These are phyloP conservation scores for Bicyclus anynana DNA, from an alignment of 1,140 invertebrate species.

Conservation along the genomic window DNA sequence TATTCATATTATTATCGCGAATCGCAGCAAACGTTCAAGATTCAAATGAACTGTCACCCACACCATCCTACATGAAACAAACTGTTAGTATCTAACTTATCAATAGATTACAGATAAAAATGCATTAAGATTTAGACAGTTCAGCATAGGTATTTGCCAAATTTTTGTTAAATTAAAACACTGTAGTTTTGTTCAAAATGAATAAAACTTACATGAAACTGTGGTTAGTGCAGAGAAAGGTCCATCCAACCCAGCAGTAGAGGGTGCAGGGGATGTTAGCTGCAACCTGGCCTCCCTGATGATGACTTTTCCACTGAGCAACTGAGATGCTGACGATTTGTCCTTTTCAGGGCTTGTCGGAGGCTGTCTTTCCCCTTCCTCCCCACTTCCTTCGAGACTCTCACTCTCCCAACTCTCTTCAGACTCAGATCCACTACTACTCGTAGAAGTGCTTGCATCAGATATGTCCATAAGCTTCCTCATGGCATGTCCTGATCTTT, in stretches of 20 bases:
- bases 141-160: too few relatives aligned
- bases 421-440: slow-evolving; percentile 69
- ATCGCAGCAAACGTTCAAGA: too few relatives aligned
- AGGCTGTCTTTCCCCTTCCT: slow-evolving; percentile 67
- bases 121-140: too few relatives aligned
- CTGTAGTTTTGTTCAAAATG: background rate
- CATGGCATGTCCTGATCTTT: slow-evolving; percentile 63
- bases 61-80: too few relatives aligned
- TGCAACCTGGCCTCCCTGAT: slow-evolving; percentile 84
- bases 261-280: slow-evolving; percentile 77
- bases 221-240: slow-evolving; percentile 79
- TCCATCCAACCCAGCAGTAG: slow-evolving; percentile 78
- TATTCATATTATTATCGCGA: too few relatives aligned
- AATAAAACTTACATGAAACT: slow-evolving; percentile 51
- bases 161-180: too few relatives aligned
- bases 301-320: slow-evolving; percentile 82
- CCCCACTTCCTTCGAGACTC: slow-evolving; percentile 73
- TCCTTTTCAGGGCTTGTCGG: slow-evolving; percentile 69
- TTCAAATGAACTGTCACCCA: too few relatives aligned
- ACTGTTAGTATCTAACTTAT: too few relatives aligned
- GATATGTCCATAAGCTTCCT: slow-evolving; percentile 69
- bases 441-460: slow-evolving; percentile 68
- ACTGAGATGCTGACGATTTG: slow-evolving; percentile 70
- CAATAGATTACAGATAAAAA: too few relatives aligned
- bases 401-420: slow-evolving; percentile 77